Conservation (phyloP, 2,113 vertebrate genomes). For the Thymallus thymallus region DNA sequence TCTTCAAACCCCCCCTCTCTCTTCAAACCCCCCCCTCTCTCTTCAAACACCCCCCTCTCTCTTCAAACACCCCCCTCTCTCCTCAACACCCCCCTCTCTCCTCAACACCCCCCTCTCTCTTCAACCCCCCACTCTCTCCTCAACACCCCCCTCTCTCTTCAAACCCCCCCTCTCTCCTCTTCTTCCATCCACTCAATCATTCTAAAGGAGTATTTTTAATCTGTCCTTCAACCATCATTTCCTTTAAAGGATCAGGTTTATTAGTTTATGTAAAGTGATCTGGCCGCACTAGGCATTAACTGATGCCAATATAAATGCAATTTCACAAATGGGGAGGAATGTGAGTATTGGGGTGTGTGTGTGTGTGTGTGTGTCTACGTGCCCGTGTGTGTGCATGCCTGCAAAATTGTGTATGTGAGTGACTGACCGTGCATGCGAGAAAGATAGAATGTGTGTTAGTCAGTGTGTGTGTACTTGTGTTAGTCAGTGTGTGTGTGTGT, state of each 20-base stretch:
- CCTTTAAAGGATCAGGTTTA: not conserved
- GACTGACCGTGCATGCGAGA: too few relatives aligned
- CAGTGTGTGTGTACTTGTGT: not conserved
- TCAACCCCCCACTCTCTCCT: too few relatives aligned
- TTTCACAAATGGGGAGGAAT: conserved; percentile 14
- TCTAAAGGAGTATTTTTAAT: not conserved
- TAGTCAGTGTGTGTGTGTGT: conserved; percentile 26
- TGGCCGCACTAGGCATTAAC: not conserved
- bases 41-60: too few relatives aligned
- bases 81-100: too few relatives aligned
- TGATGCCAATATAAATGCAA: conserved; percentile 34
- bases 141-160: too few relatives aligned
- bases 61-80: too few relatives aligned
- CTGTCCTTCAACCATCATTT: conserved; percentile 14
- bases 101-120: too few relatives aligned
- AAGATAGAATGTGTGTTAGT: too few relatives aligned
- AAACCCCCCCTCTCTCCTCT: not conserved
- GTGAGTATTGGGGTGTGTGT: too few relatives aligned
- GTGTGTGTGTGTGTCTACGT: too few relatives aligned
- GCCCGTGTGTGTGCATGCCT: too few relatives aligned
- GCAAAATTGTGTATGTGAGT: too few relatives aligned
- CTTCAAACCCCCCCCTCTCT: not conserved
- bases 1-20: not conserved
- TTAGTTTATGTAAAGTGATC: conserved; percentile 18
- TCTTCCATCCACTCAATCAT: conserved; percentile 5